Percentiles rank a stretch among this genome's conserved stretches.
Evolutionary conservation across 1,140 invertebrate species (phyloP).

Genomic region (Caenorhabditis latens): DNA sequence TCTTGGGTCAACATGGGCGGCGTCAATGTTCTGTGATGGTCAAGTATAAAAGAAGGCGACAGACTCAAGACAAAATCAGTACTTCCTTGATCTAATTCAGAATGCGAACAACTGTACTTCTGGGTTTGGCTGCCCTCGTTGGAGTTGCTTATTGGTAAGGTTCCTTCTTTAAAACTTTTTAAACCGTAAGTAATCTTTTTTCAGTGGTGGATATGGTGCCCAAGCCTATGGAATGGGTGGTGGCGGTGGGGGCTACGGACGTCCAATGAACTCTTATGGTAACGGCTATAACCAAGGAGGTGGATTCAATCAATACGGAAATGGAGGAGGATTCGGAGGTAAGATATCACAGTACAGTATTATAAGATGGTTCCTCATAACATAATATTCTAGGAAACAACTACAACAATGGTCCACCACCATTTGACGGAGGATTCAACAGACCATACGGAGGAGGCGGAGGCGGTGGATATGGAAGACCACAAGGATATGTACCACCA

Average conservation of each 20-base stretch:
- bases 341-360: background rate
- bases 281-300: conserved; percentile 8
- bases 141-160: conserved; percentile 15
- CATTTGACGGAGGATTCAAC: conserved; percentile 36
- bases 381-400: background rate
- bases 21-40: background rate
- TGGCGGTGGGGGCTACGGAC: conserved; percentile 19
- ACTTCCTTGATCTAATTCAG: conserved; percentile 17
- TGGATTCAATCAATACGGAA: conserved; percentile 19
- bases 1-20: conserved; percentile 41
- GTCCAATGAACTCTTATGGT: conserved; percentile 29
- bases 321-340: conserved; percentile 38
- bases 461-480: conserved; percentile 42
- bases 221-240: conserved; percentile 47
- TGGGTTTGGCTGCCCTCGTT: conserved; percentile 31
- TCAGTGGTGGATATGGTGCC: conserved; percentile 29
- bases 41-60: background rate
- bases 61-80: background rate
- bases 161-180: background rate
- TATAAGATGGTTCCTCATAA: too few species aligned
- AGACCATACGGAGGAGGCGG: conserved; percentile 32
- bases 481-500: conserved; percentile 33
- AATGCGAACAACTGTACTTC: conserved; percentile 44
- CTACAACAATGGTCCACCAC: conserved; percentile 49
- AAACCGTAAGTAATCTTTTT: background rate